These are phyloP conservation scores for Heliconius cydno DNA, from an alignment of 2,888 invertebrate species.

Conservation along the genomic window DNA sequence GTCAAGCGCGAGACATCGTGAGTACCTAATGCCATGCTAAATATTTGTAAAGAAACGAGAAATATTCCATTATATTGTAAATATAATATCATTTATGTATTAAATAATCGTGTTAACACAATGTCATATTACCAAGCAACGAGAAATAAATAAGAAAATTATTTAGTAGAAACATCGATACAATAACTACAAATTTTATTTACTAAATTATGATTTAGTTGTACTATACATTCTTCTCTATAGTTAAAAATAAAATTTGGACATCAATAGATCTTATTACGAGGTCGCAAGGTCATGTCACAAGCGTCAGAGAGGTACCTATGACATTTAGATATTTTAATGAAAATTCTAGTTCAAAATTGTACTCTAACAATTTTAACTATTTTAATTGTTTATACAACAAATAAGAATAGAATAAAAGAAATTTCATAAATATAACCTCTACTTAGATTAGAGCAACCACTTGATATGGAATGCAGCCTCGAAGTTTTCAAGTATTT, in stretches of 20 bases:
- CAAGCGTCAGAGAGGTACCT: background rate
- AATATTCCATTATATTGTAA: slow-evolving; percentile 3
- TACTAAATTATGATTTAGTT: background rate
- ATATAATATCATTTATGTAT: background rate
- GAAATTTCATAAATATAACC: background rate
- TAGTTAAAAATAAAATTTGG: background rate
- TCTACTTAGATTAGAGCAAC: too few species aligned
- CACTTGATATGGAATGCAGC: too few species aligned
- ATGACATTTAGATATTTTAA: background rate
- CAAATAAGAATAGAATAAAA: background rate
- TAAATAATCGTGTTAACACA: background rate
- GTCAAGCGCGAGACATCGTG: slow-evolving; percentile 79
- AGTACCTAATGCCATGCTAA: slow-evolving; percentile 63
- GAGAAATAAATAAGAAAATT: background rate
- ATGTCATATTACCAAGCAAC: background rate
- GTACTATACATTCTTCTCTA: background rate
- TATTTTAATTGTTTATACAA: too few species aligned
- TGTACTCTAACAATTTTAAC: too few species aligned
- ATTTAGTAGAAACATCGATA: background rate
- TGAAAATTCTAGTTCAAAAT: background rate
- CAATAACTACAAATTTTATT: background rate
- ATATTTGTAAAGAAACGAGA: slow-evolving; percentile 57
- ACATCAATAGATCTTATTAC: background rate
- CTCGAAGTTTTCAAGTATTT: background rate
- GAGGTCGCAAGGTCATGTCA: background rate